phyloP scores from a whole-genome alignment of 2,113 vertebrate species.

The Poeciliopsis turrubarensis region DNA sequence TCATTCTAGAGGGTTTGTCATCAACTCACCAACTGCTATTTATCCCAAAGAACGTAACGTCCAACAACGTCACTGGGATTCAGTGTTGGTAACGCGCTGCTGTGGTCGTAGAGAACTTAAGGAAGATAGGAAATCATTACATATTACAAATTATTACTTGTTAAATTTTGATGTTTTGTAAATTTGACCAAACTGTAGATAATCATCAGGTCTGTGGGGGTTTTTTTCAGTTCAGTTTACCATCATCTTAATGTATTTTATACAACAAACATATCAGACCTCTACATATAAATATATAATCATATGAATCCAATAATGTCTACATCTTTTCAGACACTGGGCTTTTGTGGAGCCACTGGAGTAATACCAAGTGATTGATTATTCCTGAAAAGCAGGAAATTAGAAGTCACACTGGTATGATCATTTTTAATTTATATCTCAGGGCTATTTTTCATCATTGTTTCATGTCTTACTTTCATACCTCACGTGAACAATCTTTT shows the following conservation, averaged over 20 bases:
- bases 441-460: conserved; percentile 5
- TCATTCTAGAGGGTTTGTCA: no score
- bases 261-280: no score
- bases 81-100: no score
- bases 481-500: background rate
- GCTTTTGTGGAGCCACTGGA: conserved; percentile 11
- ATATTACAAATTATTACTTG: background rate
- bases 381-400: conserved; percentile 9
- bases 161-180: conserved; percentile 2
- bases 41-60: no score
- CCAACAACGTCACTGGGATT: no score
- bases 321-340: background rate
- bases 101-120: no score
- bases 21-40: no score
- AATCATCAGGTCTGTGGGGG: conserved; percentile 8
- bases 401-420: conserved; percentile 7
- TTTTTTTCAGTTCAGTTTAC: background rate
- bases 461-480: conserved; percentile 13
- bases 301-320: no score
- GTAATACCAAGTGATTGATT: conserved; percentile 12
- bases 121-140: no score
- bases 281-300: no score
- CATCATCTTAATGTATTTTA: no score
- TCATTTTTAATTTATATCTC: conserved; percentile 28
- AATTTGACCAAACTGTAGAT: background rate